Percentiles rank a stretch among this genome's conserved stretches.
phyloP scores from a whole-genome alignment of 2,797 vertebrate species.

The Syngnathus rostellatus region DNA sequence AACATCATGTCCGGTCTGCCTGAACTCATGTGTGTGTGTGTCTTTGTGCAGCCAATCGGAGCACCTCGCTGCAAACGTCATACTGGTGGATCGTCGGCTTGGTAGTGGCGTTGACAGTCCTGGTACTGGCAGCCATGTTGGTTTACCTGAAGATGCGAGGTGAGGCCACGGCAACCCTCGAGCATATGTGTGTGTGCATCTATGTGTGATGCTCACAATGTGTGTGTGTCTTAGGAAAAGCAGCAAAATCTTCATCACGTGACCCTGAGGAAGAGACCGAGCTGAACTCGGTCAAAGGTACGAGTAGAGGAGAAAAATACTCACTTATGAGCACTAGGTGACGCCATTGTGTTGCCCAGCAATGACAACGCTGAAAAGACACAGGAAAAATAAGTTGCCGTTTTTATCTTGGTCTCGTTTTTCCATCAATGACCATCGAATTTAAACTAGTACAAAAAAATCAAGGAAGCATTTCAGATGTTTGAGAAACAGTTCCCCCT shows the following conservation, averaged over 20 bases:
- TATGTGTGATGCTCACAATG: not conserved
- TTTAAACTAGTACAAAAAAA: too few species aligned
- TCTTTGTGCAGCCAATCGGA: slow-evolving; percentile 17
- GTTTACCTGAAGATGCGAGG: slow-evolving; percentile 55
- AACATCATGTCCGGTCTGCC: not conserved
- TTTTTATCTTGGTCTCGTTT: not conserved
- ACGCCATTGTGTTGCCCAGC: slow-evolving; percentile 8
- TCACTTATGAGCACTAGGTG: slow-evolving; percentile 7
- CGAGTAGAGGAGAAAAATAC: not conserved
- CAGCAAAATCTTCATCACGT: not conserved
- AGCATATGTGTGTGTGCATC: not conserved
- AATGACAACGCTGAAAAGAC: not conserved
- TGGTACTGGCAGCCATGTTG: slow-evolving; percentile 33
- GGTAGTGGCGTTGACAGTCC: slow-evolving; percentile 26
- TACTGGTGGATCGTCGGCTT: slow-evolving; percentile 58
- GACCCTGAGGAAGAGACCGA: slow-evolving; percentile 39
- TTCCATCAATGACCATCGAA: too few species aligned
- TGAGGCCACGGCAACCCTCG: slow-evolving; percentile 14
- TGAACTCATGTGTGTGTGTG: not conserved
- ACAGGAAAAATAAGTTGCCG: not conserved
- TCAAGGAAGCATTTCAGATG: not conserved
- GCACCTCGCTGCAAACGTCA: fast-evolving
- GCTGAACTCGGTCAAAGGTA: slow-evolving; percentile 47
- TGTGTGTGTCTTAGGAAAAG: slow-evolving; percentile 16
- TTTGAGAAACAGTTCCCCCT: not conserved